A percentile compares a stretch with the other conserved stretches of the same genome.
These are phyloP conservation scores for Lutraria rhynchaena DNA, from an alignment of 1,140 invertebrate genomes.

Conservation along the genomic window DNA sequence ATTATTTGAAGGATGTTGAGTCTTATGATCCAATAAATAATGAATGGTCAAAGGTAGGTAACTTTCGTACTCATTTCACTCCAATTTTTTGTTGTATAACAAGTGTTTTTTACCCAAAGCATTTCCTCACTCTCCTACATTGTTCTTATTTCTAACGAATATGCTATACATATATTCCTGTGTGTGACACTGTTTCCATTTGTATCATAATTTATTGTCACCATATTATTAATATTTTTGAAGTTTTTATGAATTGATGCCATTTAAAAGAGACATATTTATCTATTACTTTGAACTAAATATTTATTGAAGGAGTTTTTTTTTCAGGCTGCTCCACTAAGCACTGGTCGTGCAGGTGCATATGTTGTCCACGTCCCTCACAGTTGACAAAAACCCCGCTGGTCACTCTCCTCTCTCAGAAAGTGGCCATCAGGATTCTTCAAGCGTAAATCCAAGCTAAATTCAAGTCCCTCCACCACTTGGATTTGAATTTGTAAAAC, in stretches of 20 bases:
- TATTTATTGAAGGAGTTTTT: constrained; percentile 25
- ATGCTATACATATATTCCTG: no score
- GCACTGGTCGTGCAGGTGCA: constrained; percentile 91
- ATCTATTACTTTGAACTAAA: no score
- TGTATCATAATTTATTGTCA: no score
- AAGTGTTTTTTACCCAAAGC: no score
- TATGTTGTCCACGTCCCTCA: constrained; percentile 88
- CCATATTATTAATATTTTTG: no score
- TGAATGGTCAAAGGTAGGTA: constrained; percentile 81
- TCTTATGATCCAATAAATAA: constrained; percentile 81
- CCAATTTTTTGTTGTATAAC: no score
- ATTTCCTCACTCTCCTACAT: no score
- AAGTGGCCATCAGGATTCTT: constrained; percentile 79
- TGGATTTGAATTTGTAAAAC: constrained; percentile 53
- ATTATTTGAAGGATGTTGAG: constrained; percentile 82
- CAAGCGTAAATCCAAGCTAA: constrained; percentile 58
- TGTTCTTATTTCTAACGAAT: no score
- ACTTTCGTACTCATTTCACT: no score
- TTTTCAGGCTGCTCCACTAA: constrained; percentile 87
- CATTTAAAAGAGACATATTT: no score
- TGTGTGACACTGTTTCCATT: no score
- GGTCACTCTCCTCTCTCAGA: constrained; percentile 73
- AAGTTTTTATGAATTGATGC: no score
- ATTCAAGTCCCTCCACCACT: constrained; percentile 47
- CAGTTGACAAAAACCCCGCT: constrained; percentile 78